phyloP scores from a whole-genome alignment of 2,797 vertebrate species.

The Scyliorhinus canicula region DNA sequence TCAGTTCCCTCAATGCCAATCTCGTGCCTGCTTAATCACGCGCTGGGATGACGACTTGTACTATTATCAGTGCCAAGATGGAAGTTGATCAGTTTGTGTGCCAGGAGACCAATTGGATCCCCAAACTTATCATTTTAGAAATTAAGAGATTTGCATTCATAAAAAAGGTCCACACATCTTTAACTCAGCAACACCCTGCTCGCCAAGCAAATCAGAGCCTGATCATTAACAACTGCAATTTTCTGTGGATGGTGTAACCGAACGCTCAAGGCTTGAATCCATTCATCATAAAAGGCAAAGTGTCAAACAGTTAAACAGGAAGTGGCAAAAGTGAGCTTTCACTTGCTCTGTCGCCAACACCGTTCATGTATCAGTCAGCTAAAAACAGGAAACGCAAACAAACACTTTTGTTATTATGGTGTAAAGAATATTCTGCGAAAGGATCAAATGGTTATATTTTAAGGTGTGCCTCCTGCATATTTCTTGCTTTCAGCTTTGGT shows the following conservation, averaged over 20 bases:
- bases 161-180: background rate
- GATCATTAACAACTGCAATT: background rate
- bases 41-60: background rate
- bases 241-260: background rate
- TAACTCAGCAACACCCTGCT: background rate
- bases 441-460: background rate
- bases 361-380: background rate
- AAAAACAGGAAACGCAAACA: background rate
- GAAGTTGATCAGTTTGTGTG: background rate
- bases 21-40: background rate
- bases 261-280: background rate
- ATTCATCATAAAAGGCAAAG: background rate
- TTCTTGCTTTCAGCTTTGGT: background rate
- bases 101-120: background rate
- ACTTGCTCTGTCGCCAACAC: background rate
- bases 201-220: background rate
- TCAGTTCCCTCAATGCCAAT: background rate
- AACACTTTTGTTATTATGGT: background rate
- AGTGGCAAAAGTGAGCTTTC: background rate
- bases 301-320: background rate
- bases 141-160: background rate
- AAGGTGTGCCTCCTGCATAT: background rate
- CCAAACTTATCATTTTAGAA: background rate
- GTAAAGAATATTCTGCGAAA: background rate
- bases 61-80: background rate